Base-by-base conservation (phyloP, 2,113 vertebrate species). In the Bufo bufo region DNA sequence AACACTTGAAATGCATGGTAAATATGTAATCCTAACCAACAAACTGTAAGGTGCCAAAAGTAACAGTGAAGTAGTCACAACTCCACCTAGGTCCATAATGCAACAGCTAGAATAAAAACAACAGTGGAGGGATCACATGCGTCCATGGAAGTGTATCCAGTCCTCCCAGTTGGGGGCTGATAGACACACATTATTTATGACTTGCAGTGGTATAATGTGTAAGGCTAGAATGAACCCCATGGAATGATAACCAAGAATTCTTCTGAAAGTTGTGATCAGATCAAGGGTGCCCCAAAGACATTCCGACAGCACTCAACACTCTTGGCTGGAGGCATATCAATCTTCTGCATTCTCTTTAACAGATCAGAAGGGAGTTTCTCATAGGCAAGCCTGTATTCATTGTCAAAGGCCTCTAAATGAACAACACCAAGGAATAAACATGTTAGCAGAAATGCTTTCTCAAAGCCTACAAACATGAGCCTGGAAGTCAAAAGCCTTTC, bases 331-430 rank as follows among this genome's bases (percentile, higher is more conserved):
- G 97, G 96, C 1, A 61, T 89, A 90, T 99, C 98, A 20, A 98
- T 97, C 89, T 92, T 92, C 89, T 96, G 93, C 92, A 99, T 90
- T 87, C 94, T 95, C 88, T 96, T 95, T 87, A 96, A 94, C 90
- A 96, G 93, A 75, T 99, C 97, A 0, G 92, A 19, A 43, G 96
- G 94, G 59, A 99, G 94, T 83, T 92, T 91, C 20, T 96, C 93
- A 89, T 96, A 97, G 85, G 97, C 97, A 90, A 92, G 63, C 85
- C 92, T 95, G 93, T 99, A 99, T 92, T 99, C 97, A 20, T 95
- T 95, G 92, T 99, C 97, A 90, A 98, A 99, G 89, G 97, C 97
- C 96, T 99, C 98, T 99, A 95, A 86, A 94, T 0, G 93, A 59
- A 92, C 80, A 87, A 89, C 90, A 8, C 4, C 66, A 75, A 75